Percentiles rank a stretch among this genome's conserved stretches.
Conservation (phyloP, 2,888 invertebrate genomes). For the Spisula solida region DNA sequence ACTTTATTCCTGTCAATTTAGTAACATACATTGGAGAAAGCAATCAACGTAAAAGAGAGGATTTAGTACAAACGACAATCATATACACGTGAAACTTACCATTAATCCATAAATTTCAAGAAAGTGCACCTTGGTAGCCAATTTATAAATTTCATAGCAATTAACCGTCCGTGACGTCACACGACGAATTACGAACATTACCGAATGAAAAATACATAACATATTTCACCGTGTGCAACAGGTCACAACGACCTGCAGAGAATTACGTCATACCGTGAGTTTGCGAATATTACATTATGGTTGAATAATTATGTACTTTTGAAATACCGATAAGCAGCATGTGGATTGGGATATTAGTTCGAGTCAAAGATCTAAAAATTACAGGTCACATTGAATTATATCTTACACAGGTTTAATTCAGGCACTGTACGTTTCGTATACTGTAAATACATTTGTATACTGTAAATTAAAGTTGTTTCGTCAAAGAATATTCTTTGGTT, state of each 20-base stretch:
- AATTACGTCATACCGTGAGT: too few relatives aligned
- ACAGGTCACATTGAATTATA: too few relatives aligned
- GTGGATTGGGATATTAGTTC: too few relatives aligned
- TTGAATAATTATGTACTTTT: too few relatives aligned
- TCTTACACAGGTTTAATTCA: too few relatives aligned
- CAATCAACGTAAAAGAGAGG: not conserved
- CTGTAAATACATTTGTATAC: too few relatives aligned
- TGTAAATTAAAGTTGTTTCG: too few relatives aligned
- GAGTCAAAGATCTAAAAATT: too few relatives aligned
- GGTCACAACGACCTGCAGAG: not conserved
- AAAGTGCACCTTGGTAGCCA: not conserved
- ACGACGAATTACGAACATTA: not conserved
- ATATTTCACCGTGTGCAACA: not conserved
- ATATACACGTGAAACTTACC: not conserved
- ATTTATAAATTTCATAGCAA: not conserved
- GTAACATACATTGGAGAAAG: not conserved
- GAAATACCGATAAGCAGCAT: too few relatives aligned
- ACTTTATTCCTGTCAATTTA: not conserved
- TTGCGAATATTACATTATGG: too few relatives aligned
- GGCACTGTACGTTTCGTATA: too few relatives aligned
- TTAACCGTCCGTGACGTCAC: not conserved
- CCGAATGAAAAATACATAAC: not conserved
- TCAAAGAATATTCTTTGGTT: too few relatives aligned
- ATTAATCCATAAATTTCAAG: not conserved
- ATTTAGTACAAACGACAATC: not conserved